Base-by-base conservation (phyloP, 2,888 invertebrate species). In the Nymphalis c-album region DNA sequence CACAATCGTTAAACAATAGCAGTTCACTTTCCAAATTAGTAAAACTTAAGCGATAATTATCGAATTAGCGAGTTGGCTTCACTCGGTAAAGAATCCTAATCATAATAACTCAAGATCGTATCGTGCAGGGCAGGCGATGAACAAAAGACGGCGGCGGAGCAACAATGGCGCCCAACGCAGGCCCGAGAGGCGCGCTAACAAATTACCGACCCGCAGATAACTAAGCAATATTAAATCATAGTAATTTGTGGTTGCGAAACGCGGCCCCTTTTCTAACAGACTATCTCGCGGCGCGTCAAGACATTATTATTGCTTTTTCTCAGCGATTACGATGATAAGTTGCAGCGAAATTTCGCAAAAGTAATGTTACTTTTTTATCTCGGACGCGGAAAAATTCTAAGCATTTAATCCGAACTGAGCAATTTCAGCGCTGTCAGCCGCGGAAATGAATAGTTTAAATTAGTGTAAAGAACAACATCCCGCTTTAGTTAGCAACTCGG, bases 161-260 rank as follows among this genome's bases (percentile, higher is more conserved):
- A 90, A 92, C 91, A 91, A 92, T 90, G 88, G 90, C 87, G 86
- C 84, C 86, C 88, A 80, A 80, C 86, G 83, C 82, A 87, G 85
- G 80, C 74, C 83, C 81, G 80, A 80, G 85, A 86, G 84, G 81
- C 85, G 84, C 86, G 84, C 89, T 89, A 90, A 91, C 91, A 91
- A 92, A 92, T 91, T 91, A 90, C 89, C 87, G 83, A 77, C 87
- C 86, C 87, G 78, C 88, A 91, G 91, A 92, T 92, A 92, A 91
- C 91, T 91, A 90, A 89, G 90, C 90, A 90, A 91, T 92, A 91
- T 91, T 91, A 91, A 92, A 91, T 92, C 91, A 91, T 90, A 91
- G 89, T 90, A 91, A 91, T 92, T 91, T 91, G 90, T 90, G 90
- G 88, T 82, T 83, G 85, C 86, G 86, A 86, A 84, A 85, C 88